Base-by-base conservation (phyloP, 2,888 invertebrate genomes). In the Hybos culiciformis region DNA sequence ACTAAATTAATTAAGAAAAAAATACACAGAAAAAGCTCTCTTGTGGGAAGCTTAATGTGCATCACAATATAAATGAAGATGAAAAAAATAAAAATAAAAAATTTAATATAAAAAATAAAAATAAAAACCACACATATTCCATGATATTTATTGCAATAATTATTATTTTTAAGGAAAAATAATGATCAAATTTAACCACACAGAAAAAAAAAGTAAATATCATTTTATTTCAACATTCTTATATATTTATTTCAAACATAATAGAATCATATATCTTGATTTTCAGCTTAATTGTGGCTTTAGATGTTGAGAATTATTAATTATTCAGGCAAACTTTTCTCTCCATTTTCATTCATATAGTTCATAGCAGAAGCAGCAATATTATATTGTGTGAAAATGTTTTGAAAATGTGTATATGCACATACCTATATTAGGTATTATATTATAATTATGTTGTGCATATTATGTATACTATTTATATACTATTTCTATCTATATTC, bases 271-370 rank as follows among this genome's bases (percentile, higher is more conserved):
- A 50, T 46, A 47, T 51, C 51, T 51, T 48, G 50, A 51, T 50
- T 51, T 51, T 46, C 39, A 46, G 51, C 50, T 50, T 50, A 51
- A 51, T 51, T 51, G 51, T 46, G 48, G 48, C 51, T 51, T 48
- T 45, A 48, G 50, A 50, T 48, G 50, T 51, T 51, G 51, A 48
- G 46, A 48, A 50, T 48, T 51, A 51, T 51, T 51, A 51, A 50
- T 51, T 51, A 51, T 51, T 50, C 51, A 47, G 43, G 46, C 47
- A 50, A 50, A 41, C 47, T 46, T 50, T 50, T 36, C 50, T 29
- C 29, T n/a, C n/a, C n/a, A n/a, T n/a, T n/a, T n/a, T n/a, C n/a
- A n/a, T n/a, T n/a, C n/a, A n/a, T n/a, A n/a, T n/a, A n/a, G n/a
- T n/a, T n/a, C n/a, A n/a, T n/a, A n/a, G n/a, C n/a, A n/a, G n/a